Evolutionary conservation across 1,140 invertebrate genomes (phyloP).

Genomic region (Capitella teleta): DNA sequence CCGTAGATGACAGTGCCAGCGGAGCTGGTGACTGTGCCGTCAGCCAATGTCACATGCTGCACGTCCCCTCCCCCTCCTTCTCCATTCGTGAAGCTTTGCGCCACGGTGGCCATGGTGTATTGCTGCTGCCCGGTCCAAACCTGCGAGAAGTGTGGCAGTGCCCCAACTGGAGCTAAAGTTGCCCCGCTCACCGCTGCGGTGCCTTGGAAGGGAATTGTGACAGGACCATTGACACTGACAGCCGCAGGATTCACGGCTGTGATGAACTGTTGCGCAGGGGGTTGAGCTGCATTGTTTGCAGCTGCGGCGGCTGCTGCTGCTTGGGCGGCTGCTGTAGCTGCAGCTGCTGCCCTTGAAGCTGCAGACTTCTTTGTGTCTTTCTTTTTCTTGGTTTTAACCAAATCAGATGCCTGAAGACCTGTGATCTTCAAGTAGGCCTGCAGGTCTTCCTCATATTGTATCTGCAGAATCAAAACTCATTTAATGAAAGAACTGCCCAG

Average conservation of each 20-base stretch:
- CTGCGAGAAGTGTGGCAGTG: slow-evolving; percentile 12
- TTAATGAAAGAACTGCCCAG: not conserved
- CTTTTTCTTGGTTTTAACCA: slow-evolving; percentile 9
- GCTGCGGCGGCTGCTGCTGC: not conserved
- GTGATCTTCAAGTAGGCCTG: slow-evolving; percentile 11
- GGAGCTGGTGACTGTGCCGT: too few species aligned
- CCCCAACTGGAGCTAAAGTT: not conserved
- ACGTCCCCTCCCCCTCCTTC: too few species aligned
- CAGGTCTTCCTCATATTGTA: slow-evolving; percentile 12
- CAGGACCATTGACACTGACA: not conserved
- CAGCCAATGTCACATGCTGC: too few species aligned
- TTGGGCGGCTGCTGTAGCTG: slow-evolving; percentile 7
- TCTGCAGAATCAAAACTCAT: slow-evolving; percentile 2
- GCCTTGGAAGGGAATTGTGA: not conserved
- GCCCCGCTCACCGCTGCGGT: not conserved
- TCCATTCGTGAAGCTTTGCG: too few species aligned
- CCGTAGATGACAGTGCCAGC: too few species aligned
- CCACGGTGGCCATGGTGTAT: not conserved
- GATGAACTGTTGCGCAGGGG: slow-evolving; percentile 2
- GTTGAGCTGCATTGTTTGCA: not conserved
- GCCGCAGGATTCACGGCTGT: not conserved
- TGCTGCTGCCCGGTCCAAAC: slow-evolving; percentile 11
- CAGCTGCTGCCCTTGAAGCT: slow-evolving; percentile 3
- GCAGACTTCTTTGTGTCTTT: slow-evolving; percentile 5
- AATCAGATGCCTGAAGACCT: slow-evolving; percentile 10